phyloP scores from a whole-genome alignment of 1,140 invertebrate genomes.

The Mesaphorura yosii region DNA sequence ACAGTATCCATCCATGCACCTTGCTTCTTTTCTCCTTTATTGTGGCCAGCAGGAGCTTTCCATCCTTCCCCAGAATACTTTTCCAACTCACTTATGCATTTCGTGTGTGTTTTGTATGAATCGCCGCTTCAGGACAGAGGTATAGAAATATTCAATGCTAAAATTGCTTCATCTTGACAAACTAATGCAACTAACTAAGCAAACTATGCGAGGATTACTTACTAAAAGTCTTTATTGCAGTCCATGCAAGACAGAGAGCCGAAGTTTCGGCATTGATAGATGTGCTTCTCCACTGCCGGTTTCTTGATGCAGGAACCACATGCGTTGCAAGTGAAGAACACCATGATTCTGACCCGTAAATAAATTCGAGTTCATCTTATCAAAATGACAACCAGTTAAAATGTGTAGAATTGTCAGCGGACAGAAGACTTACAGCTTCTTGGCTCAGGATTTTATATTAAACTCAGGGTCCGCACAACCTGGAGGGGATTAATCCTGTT shows the following conservation, averaged over 20 bases:
- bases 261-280: slow-evolving; percentile 47
- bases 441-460: too few relatives aligned
- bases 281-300: slow-evolving; percentile 78
- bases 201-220: slow-evolving; percentile 28
- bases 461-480: too few relatives aligned
- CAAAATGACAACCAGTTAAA: neutral
- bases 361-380: neutral
- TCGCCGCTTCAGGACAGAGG: slow-evolving; percentile 50
- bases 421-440: too few relatives aligned
- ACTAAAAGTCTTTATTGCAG: slow-evolving; percentile 78
- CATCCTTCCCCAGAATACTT: slow-evolving; percentile 77
- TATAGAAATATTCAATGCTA: slow-evolving; percentile 4
- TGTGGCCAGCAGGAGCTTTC: slow-evolving; percentile 53
- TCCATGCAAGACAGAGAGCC: slow-evolving; percentile 69
- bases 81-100: slow-evolving; percentile 82
- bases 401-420: too few relatives aligned
- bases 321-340: slow-evolving; percentile 79
- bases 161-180: slow-evolving; percentile 1
- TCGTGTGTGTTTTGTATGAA: slow-evolving; percentile 69
- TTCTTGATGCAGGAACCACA: slow-evolving; percentile 84
- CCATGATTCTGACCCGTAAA: slow-evolving; percentile 48
- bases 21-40: slow-evolving; percentile 85
- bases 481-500: too few relatives aligned
- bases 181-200: neutral
- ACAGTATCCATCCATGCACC: slow-evolving; percentile 75